Base-by-base conservation (phyloP, 2,797 vertebrate genomes). In the Vireo griseus region DNA sequence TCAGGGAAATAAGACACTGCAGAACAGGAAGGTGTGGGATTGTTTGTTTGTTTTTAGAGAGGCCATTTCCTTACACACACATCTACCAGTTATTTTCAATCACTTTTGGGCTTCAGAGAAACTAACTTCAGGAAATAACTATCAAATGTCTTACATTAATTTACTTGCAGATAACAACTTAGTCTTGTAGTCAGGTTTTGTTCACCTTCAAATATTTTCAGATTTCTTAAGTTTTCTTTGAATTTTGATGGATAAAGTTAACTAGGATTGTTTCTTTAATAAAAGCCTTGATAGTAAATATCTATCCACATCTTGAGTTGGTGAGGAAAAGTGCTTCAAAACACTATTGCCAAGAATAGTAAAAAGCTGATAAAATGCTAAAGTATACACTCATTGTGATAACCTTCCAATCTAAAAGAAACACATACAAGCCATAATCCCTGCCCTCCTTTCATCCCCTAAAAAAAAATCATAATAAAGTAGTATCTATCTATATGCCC, bases 91-190 rank as follows among this genome's bases (percentile, higher is more conserved):
- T 78, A 19, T 92, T 94, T 67, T 85, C 52, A 88, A 83, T 67
- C 71, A 51, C 87, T 92, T 90, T 65, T 67, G 57, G 61, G 40
- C 24, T 91, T 91, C 75, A 89, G 68, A 74, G 39, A 80, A 37
- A 90, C 18, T 44, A 88, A 85, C 18, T 57, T 83, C 61, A 86
- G 95, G 67, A 96, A 96, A 91, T 90, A 94, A 71, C 78, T 91
- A 89, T 57, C 72, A 96, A 85, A 92, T 91, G 59, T 76, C 51
- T 42, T 40, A 51, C 4, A 3, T 39, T 66, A 40, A 74, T 86
- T 86, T 90, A 88, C 39, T 57, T 63, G 20, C 29, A 89, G 47
- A 62, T 31, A 91, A 12, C 54, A 88, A 74, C 31, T 61, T 52
- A 59, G 19, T 31, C 57, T 80, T 92, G 17, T 79, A 95, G 40